Evolutionary conservation across 2,888 invertebrate species (phyloP), one percentile per base, ranked within the genome.

Genomic region (Aporophyla nigra): DNA sequence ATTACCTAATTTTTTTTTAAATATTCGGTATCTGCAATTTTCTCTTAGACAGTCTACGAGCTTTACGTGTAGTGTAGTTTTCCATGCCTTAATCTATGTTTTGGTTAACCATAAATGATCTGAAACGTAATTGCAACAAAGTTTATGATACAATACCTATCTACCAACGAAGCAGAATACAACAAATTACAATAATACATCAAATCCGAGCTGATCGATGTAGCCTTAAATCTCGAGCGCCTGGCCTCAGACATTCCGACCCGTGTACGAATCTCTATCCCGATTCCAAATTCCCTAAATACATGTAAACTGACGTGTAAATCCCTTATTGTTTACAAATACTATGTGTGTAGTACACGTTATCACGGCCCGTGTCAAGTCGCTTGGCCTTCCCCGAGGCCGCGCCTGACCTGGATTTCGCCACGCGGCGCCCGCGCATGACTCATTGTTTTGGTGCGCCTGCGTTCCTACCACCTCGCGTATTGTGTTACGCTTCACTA

Each of bases 331-430:
- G 87, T 89, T 88, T 87, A 90, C 89, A 89, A 89, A 88, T 86
- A 85, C 43, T 61, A 61, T 71, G 67, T 78, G 82, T 84, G 75
- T 82, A 86, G 75, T 74, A 74, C 71, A 74, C 78, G 79, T 84
- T 86, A 86, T 86, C 85, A 86, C 82, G 70, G 78, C 70, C 76
- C 82, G 88, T 87, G 81, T 85, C 80, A 81, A 77, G 88, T 84
- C 84, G 84, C 71, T 84, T 89, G 95, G 91, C 95, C 95, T 95
- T 94, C 88, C 87, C 80, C 94, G 93, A 94, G 95, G 95, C 93
- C 94, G 90, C 87, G 81, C 70, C 90, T 94, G 95, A 95, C 95
- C 95, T 94, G 95, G 90, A 94, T 95, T 93, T 91, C 89, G 77
- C 89, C 88, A 89, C 89, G 90, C 89, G 87, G 90, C 90, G 90